Conservation (phyloP, 37 sponge, comb jelly and placozoan genomes). For the Corticium candelabrum region DNA sequence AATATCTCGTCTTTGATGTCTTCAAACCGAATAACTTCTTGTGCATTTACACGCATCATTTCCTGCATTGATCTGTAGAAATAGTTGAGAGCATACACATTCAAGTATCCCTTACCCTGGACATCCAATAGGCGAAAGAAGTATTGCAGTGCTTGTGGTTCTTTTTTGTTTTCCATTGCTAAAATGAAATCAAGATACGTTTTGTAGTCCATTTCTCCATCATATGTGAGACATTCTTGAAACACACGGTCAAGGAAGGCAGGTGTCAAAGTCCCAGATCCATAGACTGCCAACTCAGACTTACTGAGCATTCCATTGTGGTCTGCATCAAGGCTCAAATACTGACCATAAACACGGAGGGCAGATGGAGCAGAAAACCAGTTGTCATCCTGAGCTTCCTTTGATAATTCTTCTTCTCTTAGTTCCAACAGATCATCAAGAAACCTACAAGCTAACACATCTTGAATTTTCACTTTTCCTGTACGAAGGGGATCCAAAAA, state of each 20-base stretch:
- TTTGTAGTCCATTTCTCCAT: slow-evolving; percentile 99
- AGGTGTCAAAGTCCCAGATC: slow-evolving; percentile 75
- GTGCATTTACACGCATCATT: slow-evolving; percentile 60
- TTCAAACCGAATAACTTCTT: slow-evolving; percentile 79
- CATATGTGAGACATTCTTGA: slow-evolving; percentile 97
- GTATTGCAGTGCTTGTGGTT: slow-evolving; percentile 85
- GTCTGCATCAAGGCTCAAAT: slow-evolving; percentile 82
- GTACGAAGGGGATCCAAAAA: slow-evolving; percentile 90
- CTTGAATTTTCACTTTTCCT: slow-evolving; percentile 81
- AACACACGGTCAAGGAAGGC: slow-evolving; percentile 88
- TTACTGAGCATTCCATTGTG: slow-evolving; percentile 98
- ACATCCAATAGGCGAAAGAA: slow-evolving; percentile 88
- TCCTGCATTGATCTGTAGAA: slow-evolving; percentile 89
- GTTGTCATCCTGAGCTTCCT: slow-evolving; percentile 72
- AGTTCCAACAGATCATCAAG: slow-evolving; percentile 84
- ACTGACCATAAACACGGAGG: slow-evolving; percentile 93
- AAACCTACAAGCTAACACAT: slow-evolving; percentile 86
- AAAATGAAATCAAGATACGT: slow-evolving; percentile 95
- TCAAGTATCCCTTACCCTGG: slow-evolving; percentile 25
- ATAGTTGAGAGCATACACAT: slow-evolving; percentile 77
- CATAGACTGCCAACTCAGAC: slow-evolving; percentile 63
- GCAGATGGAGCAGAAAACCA: slow-evolving; percentile 98
- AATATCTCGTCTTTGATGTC: slow-evolving; percentile 94
- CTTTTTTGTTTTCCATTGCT: slow-evolving; percentile 88
- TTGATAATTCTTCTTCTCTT: slow-evolving; percentile 81